Percentiles rank a stretch among this genome's conserved stretches.
Conservation (phyloP, 2,797 vertebrate genomes). For the Oceanodroma leucorhoa region DNA sequence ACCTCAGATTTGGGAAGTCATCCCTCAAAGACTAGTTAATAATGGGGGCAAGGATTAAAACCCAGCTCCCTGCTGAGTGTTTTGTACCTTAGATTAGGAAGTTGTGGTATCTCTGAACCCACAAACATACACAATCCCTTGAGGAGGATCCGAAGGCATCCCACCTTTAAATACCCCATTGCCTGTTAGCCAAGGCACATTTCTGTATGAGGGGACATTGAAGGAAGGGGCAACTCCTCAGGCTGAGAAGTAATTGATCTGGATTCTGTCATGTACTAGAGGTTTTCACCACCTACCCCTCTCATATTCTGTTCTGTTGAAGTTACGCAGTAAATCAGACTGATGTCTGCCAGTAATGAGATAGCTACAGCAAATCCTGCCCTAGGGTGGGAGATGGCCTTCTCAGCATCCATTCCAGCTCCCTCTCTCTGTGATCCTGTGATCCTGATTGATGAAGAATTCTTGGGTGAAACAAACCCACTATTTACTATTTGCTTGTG, state of each 20-base stretch:
- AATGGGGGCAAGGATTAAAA: background rate
- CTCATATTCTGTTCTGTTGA: background rate
- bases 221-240: background rate
- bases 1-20: background rate
- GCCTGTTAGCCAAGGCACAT: background rate
- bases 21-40: background rate
- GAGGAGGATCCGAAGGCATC: background rate
- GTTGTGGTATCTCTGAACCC: background rate
- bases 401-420: background rate
- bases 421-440: background rate
- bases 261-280: background rate
- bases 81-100: background rate
- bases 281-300: background rate
- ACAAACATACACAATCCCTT: background rate
- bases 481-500: background rate
- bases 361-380: background rate
- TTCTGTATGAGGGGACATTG: background rate
- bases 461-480: background rate
- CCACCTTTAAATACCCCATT: background rate
- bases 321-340: background rate
- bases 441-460: background rate
- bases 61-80: background rate
- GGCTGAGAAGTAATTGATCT: background rate
- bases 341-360: background rate
- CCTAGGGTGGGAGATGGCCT: background rate